A percentile compares a stretch with the other conserved stretches of the same genome.
Evolutionary conservation across 2,113 vertebrate species (phyloP).

Genomic region (Coreoperca whiteheadi): DNA sequence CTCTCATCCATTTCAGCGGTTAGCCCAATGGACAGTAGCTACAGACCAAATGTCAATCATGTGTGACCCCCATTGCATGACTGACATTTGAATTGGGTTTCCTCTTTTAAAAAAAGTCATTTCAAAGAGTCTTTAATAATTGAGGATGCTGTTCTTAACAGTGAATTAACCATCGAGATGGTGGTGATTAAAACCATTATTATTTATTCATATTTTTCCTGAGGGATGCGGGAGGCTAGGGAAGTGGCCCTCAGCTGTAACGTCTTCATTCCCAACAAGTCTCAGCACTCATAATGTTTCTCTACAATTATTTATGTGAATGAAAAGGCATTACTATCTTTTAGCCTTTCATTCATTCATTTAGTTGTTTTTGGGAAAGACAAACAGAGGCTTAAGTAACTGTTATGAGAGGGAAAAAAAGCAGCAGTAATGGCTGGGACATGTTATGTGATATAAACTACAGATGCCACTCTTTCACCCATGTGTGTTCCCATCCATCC

Average conservation of each 20-base stretch:
- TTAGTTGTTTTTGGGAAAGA: conserved; percentile 11
- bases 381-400: conserved; percentile 10
- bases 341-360: conserved; percentile 11
- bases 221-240: not conserved
- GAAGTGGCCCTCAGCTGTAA: not conserved
- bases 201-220: conserved; percentile 5
- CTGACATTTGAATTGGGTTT: conserved; percentile 7
- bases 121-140: not conserved
- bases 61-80: not conserved
- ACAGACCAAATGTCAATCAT: conserved; percentile 21
- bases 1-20: conserved; percentile 6
- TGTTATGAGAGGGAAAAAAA: not conserved
- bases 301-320: conserved; percentile 8
- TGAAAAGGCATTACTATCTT: conserved; percentile 1
- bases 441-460: conserved; percentile 44
- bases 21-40: conserved; percentile 31
- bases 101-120: not conserved
- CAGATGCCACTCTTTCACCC: conserved; percentile 38
- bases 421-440: conserved; percentile 14
- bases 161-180: not conserved
- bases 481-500: conserved; percentile 51
- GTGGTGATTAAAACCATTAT: not conserved
- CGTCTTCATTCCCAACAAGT: not conserved
- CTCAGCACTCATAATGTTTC: not conserved
- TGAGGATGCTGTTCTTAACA: not conserved